A percentile compares a stretch with the other conserved stretches of the same genome.
phyloP scores from a whole-genome alignment of 2,888 invertebrate genomes.

The Ophion ventricosus region DNA sequence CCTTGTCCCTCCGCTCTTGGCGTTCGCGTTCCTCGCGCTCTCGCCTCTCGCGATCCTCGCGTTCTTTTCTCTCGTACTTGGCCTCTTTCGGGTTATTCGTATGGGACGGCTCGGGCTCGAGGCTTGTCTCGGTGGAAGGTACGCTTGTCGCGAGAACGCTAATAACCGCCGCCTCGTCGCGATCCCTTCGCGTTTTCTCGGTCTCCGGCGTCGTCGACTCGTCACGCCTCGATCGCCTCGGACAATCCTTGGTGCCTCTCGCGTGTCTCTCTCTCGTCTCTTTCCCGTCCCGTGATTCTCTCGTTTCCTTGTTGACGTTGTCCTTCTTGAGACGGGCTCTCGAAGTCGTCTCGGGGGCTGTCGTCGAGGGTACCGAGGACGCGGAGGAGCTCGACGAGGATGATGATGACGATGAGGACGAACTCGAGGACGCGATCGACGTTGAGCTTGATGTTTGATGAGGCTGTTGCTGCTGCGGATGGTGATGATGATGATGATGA shows the following conservation, averaged over 20 bases:
- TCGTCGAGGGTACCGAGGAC: slow-evolving; percentile 69
- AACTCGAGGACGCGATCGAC: slow-evolving; percentile 68
- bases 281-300: slow-evolving; percentile 79
- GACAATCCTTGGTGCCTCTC: slow-evolving; percentile 78
- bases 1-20: slow-evolving; percentile 69
- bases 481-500: slow-evolving; percentile 23
- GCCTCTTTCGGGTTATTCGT: slow-evolving; percentile 60
- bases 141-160: background rate
- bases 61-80: slow-evolving; percentile 75
- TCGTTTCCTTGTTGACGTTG: slow-evolving; percentile 74
- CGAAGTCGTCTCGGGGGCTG: slow-evolving; percentile 65
- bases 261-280: slow-evolving; percentile 81
- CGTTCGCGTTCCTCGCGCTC: slow-evolving; percentile 77
- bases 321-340: slow-evolving; percentile 77
- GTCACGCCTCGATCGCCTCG: slow-evolving; percentile 79
- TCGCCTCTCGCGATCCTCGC: slow-evolving; percentile 75
- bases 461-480: slow-evolving; percentile 50
- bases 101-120: slow-evolving; percentile 11
- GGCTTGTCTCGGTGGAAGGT: background rate
- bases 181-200: slow-evolving; percentile 76
- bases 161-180: slow-evolving; percentile 71
- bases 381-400: slow-evolving; percentile 66
- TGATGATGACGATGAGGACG: slow-evolving; percentile 66
- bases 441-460: slow-evolving; percentile 40
- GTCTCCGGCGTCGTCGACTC: slow-evolving; percentile 71